Evolutionary conservation across 2,888 invertebrate species (phyloP), one percentile per base, ranked within the genome.

Genomic region (Parnassius smintheus): DNA sequence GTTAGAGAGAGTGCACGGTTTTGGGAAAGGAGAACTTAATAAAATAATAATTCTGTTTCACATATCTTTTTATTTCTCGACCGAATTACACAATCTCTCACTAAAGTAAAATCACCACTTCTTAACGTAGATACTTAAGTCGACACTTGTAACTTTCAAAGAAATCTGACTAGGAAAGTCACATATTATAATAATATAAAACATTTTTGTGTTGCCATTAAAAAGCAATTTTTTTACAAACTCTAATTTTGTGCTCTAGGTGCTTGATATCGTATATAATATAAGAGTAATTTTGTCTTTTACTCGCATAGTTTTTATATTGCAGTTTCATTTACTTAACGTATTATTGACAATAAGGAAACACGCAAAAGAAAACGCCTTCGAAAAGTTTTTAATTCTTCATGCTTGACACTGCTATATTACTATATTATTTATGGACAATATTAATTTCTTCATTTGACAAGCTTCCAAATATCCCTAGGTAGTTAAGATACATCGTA

Each of bases 51-150:
- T 59, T 25, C 65, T 66, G 59, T 75, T 68, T 55, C 77, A 74
- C 61, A 56, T 62, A 59, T 78, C 78, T 70, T 80, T 86, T 86
- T 86, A 86, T 85, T 86, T 78, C 75, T 72, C 75, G 80, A 82
- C 76, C 73, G 75, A 75, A 75, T 74, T 55, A 65, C 35, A 64
- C 65, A 83, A 80, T 86, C 81, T 84, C 82, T 86, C 83, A 86
- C 83, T 86, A 81, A 85, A 83, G 80, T 81, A 77, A 83, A 86
- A 87, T 88, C 88, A 86, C 86, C 77, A 76, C 78, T 76, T 74
- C 70, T 73, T 75, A 75, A 70, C 73, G 73, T 70, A 77, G 18
- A 1, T 18, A 72, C 68, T 9, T 49, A 13, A 49, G 7, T 74
- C 67, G 64, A 59, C 58, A 51, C 62, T 66, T 66, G 52, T 53